A percentile compares a stretch with the other conserved stretches of the same genome.
These are phyloP conservation scores for Coryphaenoides rupestris DNA, from an alignment of 2,113 vertebrate species.

Conservation along the genomic window DNA sequence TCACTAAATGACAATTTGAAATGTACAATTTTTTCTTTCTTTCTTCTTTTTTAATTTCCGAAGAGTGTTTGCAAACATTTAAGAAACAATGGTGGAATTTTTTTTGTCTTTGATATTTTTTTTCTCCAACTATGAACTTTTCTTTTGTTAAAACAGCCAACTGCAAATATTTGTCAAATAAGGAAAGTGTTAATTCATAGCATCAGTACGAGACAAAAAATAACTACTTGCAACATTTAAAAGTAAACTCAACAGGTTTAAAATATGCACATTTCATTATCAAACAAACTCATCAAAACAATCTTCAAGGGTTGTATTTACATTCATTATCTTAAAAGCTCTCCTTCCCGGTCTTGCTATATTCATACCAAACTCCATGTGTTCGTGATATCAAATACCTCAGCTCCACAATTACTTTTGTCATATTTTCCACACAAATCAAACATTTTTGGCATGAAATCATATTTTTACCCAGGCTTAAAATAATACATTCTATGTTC, in stretches of 20 bases:
- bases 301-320: slow-evolving; percentile 61
- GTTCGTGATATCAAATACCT: slow-evolving; percentile 18
- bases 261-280: slow-evolving; percentile 56
- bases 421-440: slow-evolving; percentile 8
- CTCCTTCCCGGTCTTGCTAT: slow-evolving; percentile 7
- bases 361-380: slow-evolving; percentile 14
- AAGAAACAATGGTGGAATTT: slow-evolving; percentile 43
- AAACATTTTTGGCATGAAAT: slow-evolving; percentile 50
- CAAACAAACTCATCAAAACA: slow-evolving; percentile 51
- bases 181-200: slow-evolving; percentile 54
- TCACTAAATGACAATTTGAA: slow-evolving; percentile 54
- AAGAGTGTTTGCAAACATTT: slow-evolving; percentile 56
- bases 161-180: slow-evolving; percentile 55
- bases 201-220: slow-evolving; percentile 61
- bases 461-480: slow-evolving; percentile 44
- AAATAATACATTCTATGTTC: slow-evolving; percentile 67
- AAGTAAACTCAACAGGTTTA: slow-evolving; percentile 40
- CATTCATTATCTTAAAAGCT: slow-evolving; percentile 48
- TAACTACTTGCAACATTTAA: slow-evolving; percentile 51
- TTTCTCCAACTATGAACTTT: slow-evolving; percentile 40
- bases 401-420: slow-evolving; percentile 20
- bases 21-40: slow-evolving; percentile 25
- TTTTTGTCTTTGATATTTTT: slow-evolving; percentile 16
- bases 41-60: slow-evolving; percentile 30
- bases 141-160: slow-evolving; percentile 58